Evolutionary conservation across 2,888 invertebrate genomes (phyloP).

Genomic region (Calameuta idolon): DNA sequence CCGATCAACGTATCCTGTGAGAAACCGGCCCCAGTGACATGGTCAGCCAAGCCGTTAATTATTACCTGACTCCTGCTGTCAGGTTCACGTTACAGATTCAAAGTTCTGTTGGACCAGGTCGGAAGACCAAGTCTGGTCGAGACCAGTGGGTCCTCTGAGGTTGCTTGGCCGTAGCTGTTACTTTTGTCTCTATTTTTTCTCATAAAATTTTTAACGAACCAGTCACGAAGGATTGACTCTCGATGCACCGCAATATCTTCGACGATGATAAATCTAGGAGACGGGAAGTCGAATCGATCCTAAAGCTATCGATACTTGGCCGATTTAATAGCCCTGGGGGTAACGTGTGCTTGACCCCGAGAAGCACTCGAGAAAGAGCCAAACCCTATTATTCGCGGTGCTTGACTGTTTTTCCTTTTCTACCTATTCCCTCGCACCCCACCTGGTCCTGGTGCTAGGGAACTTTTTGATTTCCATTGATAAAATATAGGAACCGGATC

Average conservation of each 20-base stretch:
- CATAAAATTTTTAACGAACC: not conserved
- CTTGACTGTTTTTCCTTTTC: not conserved
- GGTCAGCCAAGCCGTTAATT: slow-evolving; percentile 43
- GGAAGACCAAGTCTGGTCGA: not conserved
- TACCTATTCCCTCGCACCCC: not conserved
- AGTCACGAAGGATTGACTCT: not conserved
- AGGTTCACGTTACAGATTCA: not conserved
- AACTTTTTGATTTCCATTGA: not conserved
- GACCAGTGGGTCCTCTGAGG: not conserved
- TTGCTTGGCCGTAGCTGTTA: not conserved
- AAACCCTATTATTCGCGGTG: not conserved
- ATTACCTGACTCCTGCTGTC: slow-evolving; percentile 25
- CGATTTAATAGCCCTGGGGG: slow-evolving; percentile 46
- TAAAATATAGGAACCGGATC: not conserved
- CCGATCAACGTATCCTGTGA: slow-evolving; percentile 50
- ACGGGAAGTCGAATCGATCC: slow-evolving; percentile 40
- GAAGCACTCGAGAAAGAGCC: slow-evolving; percentile 29
- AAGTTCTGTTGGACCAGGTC: not conserved
- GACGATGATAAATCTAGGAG: not conserved
- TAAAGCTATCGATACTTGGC: slow-evolving; percentile 43
- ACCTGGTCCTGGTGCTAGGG: not conserved
- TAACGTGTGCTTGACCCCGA: slow-evolving; percentile 44
- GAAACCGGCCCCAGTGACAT: slow-evolving; percentile 23
- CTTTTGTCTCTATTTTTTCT: not conserved
- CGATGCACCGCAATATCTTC: not conserved